Evolutionary conservation across 2,888 invertebrate species (phyloP).

Genomic region (Drosophila nr. medialis): DNA sequence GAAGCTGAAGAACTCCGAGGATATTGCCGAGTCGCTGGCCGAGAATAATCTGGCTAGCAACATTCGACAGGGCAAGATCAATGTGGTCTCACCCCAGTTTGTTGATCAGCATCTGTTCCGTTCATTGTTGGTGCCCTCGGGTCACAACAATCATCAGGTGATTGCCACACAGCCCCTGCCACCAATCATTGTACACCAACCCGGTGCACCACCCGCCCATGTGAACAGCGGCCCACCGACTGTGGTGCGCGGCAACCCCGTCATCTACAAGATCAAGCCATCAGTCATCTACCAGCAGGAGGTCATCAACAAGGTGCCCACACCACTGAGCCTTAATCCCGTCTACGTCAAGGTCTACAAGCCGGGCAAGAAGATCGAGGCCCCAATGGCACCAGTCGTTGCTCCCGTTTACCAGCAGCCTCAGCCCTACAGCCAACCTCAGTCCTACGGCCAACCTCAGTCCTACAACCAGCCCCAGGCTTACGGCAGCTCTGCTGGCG

Average conservation of each 20-base stretch:
- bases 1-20: slow-evolving; percentile 80
- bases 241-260: slow-evolving; percentile 82
- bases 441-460: slow-evolving; percentile 48
- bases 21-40: slow-evolving; percentile 81
- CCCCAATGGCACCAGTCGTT: slow-evolving; percentile 74
- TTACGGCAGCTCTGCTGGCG: slow-evolving; percentile 38
- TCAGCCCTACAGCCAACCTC: slow-evolving; percentile 45
- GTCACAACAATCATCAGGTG: slow-evolving; percentile 80
- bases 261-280: slow-evolving; percentile 83
- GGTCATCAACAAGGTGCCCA: slow-evolving; percentile 83
- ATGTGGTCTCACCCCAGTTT: slow-evolving; percentile 82
- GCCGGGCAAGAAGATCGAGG: slow-evolving; percentile 82
- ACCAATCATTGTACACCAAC: slow-evolving; percentile 82
- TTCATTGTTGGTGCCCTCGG: slow-evolving; percentile 81
- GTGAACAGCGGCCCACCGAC: slow-evolving; percentile 83
- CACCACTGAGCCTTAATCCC: slow-evolving; percentile 82
- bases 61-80: slow-evolving; percentile 81
- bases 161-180: slow-evolving; percentile 82
- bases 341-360: slow-evolving; percentile 84
- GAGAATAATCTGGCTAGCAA: slow-evolving; percentile 77
- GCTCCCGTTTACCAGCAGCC: slow-evolving; percentile 67
- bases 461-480: slow-evolving; percentile 42
- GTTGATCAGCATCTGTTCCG: slow-evolving; percentile 82
- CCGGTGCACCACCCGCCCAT: slow-evolving; percentile 78
- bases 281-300: slow-evolving; percentile 83